Evolutionary conservation across 2,797 vertebrate genomes (phyloP), one percentile per base, ranked within the genome.

Genomic region (Staurois parvus): DNA sequence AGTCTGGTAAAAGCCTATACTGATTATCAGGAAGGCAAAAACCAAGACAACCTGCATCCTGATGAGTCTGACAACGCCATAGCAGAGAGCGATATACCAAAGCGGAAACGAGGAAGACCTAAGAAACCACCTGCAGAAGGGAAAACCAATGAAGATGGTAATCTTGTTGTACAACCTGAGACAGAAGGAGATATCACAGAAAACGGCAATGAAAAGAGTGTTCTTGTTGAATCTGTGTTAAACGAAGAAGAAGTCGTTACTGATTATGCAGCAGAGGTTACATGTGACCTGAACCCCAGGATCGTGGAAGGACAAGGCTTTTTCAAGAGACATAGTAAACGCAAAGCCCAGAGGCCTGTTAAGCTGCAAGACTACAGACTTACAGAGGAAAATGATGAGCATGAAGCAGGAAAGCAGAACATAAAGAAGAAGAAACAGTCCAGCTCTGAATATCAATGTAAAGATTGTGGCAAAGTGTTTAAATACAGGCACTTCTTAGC

Each of bases 401-500:
- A 88, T 75, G 92, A 88, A 76, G 91, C 96, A 75, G 76, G 90
- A 0, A 95, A 91, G 88, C 96, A 90, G 89, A 89, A 91, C 0
- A 95, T 94, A 32, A 93, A 91, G 3, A 98, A 91, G 85, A 96
- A 93, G 87, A 99, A 96, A 83, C 95, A 94, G 32, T 89, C 90
- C 0, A 83, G 93, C 72, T 93, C 96, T 0, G 97, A 97, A 89
- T 94, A 96, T 24, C 92, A 94, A 2, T 99, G 98, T 87, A 96
- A 97, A 78, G 95, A 97, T 89, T 99, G 98, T 69, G 96, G 95
- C 84, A 99, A 98, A 91, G 95, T 96, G 11, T 98, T 99, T 91
- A 99, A 99, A 87, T 98, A 95, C 87, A 97, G 95, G 88, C 94
- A 98, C 76, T 98, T 99, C 90, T 90, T 99, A 88, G 96, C 96